These are phyloP conservation scores for Myiotriccus ornatus DNA, from an alignment of 2,797 vertebrate species.

Conservation along the genomic window DNA sequence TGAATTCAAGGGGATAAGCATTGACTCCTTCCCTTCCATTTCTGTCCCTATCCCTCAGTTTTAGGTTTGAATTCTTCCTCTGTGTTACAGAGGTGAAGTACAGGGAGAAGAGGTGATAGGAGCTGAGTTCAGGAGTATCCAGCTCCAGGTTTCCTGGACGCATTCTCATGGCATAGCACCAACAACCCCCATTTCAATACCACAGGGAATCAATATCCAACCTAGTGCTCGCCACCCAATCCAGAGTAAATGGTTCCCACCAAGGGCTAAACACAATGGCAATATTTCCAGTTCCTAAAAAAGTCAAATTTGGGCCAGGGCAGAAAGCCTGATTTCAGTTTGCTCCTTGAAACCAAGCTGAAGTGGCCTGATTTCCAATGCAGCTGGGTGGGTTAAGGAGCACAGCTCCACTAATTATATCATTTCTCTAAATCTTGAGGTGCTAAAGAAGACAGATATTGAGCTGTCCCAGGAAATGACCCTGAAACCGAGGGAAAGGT, in stretches of 20 bases:
- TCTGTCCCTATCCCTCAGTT: background rate
- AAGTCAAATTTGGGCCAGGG: background rate
- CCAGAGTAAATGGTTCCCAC: background rate
- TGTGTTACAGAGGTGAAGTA: background rate
- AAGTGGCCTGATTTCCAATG: background rate
- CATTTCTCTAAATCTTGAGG: conserved; percentile 32
- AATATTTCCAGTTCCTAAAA: background rate
- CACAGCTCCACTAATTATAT: conserved; percentile 33
- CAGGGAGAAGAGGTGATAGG: background rate
- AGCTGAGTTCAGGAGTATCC: background rate
- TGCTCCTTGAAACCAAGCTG: background rate
- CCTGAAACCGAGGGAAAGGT: conserved; percentile 37
- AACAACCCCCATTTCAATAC: background rate
- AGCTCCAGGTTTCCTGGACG: background rate
- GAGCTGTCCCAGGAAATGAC: conserved; percentile 26
- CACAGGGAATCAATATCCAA: background rate
- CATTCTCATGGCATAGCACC: background rate
- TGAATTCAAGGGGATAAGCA: background rate
- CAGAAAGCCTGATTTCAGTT: background rate
- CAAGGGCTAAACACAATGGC: background rate
- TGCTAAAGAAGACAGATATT: conserved; percentile 36
- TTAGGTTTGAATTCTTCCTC: background rate
- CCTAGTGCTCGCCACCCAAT: fast-evolving
- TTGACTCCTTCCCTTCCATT: background rate
- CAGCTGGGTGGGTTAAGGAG: conserved; percentile 44